phyloP scores from a whole-genome alignment of 1,140 invertebrate genomes.

The Sweltsa coloradensis region DNA sequence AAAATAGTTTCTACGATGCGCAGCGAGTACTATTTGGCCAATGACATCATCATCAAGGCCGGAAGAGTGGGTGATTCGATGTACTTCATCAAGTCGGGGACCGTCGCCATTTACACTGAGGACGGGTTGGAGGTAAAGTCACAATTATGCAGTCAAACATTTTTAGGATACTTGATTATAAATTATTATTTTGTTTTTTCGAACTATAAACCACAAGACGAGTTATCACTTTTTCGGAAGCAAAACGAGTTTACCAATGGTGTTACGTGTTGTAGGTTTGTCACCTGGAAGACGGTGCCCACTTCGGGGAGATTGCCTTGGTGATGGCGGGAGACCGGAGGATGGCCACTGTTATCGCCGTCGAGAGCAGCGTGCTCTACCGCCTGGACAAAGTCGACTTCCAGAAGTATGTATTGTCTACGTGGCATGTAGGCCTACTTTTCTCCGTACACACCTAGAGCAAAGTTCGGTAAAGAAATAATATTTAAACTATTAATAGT shows the following conservation, averaged over 20 bases:
- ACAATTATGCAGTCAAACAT: too few species aligned
- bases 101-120: slow-evolving; percentile 34
- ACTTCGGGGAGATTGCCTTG: neutral
- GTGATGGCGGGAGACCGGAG: neutral
- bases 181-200: too few species aligned
- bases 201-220: too few species aligned
- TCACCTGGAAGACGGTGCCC: slow-evolving; percentile 1
- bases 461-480: too few species aligned
- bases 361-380: neutral
- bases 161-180: too few species aligned
- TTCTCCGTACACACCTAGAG: too few species aligned
- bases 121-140: slow-evolving; percentile 30
- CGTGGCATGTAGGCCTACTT: too few species aligned
- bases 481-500: too few species aligned
- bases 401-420: too few species aligned
- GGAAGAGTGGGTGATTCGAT: neutral
- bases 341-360: neutral
- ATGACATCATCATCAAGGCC: slow-evolving; percentile 12
- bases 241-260: too few species aligned
- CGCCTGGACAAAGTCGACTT: neutral
- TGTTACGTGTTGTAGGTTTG: neutral
- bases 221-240: too few species aligned
- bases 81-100: slow-evolving; percentile 33
- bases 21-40: neutral
- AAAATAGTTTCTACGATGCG: too few species aligned